Percentiles rank a stretch among this genome's conserved stretches.
phyloP scores from a whole-genome alignment of 1,140 invertebrate genomes.

The Temnothorax curvispinosus region DNA sequence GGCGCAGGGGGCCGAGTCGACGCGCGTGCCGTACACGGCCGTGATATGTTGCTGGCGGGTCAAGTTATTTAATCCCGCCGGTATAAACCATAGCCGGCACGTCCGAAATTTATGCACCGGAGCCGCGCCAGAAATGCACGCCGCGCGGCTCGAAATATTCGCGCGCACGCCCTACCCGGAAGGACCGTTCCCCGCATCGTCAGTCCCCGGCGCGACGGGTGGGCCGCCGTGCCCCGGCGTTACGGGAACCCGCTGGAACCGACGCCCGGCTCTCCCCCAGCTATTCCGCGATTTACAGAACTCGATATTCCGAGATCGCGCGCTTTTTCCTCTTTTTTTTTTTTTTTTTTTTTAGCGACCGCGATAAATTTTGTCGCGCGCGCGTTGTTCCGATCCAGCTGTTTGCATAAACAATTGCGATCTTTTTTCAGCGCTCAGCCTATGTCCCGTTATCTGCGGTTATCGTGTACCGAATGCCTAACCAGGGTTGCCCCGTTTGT shows the following conservation, averaged over 20 bases:
- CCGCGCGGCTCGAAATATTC: slow-evolving; percentile 65
- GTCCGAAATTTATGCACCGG: slow-evolving; percentile 81
- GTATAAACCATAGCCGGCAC: slow-evolving; percentile 81
- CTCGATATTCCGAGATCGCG: slow-evolving; percentile 18
- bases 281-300: slow-evolving; percentile 4
- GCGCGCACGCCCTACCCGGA: not conserved
- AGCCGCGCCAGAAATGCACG: slow-evolving; percentile 62
- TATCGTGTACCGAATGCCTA: not conserved
- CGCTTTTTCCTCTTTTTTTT: not conserved
- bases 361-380: slow-evolving; percentile 21
- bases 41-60: slow-evolving; percentile 83
- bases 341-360: not conserved
- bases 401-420: slow-evolving; percentile 34
- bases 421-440: not conserved
- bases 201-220: not conserved
- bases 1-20: not conserved
- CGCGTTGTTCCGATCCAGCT: not conserved
- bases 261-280: not conserved
- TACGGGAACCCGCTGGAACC: not conserved
- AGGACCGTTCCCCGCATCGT: not conserved
- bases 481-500: not conserved
- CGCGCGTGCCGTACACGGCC: slow-evolving; percentile 54
- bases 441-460: not conserved
- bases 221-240: not conserved
- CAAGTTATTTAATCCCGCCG: slow-evolving; percentile 84